Evolutionary conservation across 2,888 invertebrate genomes (phyloP).

Genomic region (Flabesymbios commensalis): DNA sequence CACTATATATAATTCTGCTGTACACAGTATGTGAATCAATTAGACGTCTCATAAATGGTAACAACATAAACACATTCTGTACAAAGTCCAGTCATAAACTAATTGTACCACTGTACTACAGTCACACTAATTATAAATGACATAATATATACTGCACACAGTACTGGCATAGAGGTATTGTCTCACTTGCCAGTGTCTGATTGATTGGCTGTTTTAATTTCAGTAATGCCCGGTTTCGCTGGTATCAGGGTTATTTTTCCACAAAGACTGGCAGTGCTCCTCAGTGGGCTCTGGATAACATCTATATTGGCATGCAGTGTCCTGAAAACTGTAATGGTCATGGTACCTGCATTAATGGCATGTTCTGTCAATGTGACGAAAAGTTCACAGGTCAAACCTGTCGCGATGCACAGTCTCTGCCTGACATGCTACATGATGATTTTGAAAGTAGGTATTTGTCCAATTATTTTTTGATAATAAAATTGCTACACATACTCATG

Average conservation of each 20-base stretch:
- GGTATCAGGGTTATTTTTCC: constrained; percentile 58
- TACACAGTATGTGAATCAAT: no score
- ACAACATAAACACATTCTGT: no score
- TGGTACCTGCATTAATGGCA: constrained; percentile 54
- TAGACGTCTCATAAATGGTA: no score
- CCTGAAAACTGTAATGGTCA: constrained; percentile 60
- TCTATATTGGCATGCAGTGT: constrained; percentile 62
- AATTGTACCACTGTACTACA: no score
- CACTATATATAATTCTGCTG: no score
- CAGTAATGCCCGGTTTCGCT: constrained; percentile 59
- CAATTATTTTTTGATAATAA: no score
- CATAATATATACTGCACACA: no score
- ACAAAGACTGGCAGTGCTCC: constrained; percentile 18
- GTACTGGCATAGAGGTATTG: no score
- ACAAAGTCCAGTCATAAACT: no score
- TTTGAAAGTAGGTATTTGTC: constrained; percentile 42
- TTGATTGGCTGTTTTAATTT: no score
- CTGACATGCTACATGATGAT: constrained; percentile 54
- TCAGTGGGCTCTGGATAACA: constrained; percentile 61
- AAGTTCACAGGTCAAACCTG: constrained; percentile 51
- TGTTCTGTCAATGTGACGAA: constrained; percentile 55
- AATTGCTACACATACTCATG: not conserved
- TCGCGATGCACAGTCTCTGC: constrained; percentile 35
- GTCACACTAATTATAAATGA: no score
- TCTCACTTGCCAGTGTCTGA: no score